A percentile compares a stretch with the other conserved stretches of the same genome.
Conservation (phyloP, 2,113 vertebrate species). For the Gallinago media region DNA sequence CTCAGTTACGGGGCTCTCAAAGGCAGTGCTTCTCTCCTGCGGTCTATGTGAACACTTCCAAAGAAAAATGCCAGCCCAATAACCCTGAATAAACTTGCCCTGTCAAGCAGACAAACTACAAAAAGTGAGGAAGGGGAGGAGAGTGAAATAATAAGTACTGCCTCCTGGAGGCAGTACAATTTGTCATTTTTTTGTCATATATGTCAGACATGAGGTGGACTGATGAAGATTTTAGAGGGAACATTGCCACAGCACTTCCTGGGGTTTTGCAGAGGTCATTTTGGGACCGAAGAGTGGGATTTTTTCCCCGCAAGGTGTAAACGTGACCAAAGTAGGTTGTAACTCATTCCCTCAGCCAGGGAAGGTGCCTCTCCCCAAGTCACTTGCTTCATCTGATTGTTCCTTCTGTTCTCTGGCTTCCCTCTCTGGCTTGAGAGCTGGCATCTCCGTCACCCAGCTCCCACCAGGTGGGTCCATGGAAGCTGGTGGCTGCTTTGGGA, state of each 20-base stretch:
- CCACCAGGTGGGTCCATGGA: accelerated
- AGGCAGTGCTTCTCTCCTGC: neutral
- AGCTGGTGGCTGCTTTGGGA: neutral
- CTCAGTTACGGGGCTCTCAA: accelerated
- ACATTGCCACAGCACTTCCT: neutral
- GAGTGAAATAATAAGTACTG: neutral
- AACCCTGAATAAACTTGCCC: neutral
- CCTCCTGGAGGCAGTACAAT: neutral
- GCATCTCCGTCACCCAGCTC: neutral
- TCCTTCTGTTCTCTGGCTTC: neutral
- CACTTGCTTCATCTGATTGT: accelerated
- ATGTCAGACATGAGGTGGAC: accelerated
- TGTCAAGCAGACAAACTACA: neutral
- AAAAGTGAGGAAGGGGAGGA: neutral
- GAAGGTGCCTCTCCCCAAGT: neutral
- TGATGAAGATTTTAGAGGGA: neutral
- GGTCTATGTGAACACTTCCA: accelerated
- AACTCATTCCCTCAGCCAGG: neutral
- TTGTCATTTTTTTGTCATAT: neutral
- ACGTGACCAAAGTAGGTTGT: neutral
- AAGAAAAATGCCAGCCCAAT: neutral
- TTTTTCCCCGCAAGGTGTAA: neutral
- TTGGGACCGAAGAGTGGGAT: neutral
- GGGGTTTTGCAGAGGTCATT: neutral
- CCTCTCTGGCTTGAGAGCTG: accelerated